A percentile compares a stretch with the other conserved stretches of the same genome.
phyloP scores from a whole-genome alignment of 2,113 vertebrate genomes.

The Lycocorax pyrrhopterus region DNA sequence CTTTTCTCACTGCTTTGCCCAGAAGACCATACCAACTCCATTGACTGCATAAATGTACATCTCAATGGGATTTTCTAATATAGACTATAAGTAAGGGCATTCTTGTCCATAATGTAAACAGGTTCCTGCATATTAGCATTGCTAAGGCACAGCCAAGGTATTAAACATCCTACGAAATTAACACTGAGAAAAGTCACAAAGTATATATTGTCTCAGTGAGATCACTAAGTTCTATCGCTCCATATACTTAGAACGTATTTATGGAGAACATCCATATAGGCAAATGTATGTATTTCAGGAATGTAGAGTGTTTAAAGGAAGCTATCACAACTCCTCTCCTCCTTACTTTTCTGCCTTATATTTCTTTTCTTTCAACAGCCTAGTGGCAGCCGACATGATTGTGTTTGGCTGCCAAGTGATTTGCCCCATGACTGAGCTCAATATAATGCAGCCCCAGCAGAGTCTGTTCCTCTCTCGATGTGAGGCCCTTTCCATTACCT shows the following conservation, averaged over 20 bases:
- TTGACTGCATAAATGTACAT: neutral
- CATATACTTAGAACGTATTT: neutral
- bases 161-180: neutral
- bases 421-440: neutral
- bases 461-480: fast-evolving
- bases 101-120: neutral
- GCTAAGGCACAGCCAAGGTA: neutral
- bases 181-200: neutral
- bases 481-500: neutral
- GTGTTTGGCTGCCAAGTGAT: neutral
- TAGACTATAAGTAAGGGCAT: neutral
- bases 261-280: neutral
- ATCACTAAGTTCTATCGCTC: neutral
- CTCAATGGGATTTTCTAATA: neutral
- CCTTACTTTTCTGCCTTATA: neutral
- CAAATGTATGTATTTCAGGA: neutral
- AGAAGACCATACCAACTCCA: neutral
- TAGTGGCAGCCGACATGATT: neutral
- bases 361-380: neutral
- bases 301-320: neutral
- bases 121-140: neutral
- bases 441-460: neutral
- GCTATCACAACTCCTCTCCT: neutral
- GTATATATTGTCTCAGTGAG: neutral
- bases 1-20: neutral